phyloP scores from a whole-genome alignment of 2,113 vertebrate species.

The Cygnus atratus region DNA sequence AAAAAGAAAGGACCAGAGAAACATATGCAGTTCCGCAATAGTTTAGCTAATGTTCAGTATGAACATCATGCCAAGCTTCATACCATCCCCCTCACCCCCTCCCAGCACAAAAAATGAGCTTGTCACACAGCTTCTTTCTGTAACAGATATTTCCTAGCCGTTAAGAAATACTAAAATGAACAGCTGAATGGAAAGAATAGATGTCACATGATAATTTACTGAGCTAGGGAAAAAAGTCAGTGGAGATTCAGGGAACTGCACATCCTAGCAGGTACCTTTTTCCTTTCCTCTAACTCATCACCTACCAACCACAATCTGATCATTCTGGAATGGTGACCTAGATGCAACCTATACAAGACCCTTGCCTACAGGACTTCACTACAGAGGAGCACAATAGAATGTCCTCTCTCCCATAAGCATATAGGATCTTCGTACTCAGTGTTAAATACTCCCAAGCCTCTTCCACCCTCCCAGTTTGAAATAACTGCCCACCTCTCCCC shows the following conservation, averaged over 20 bases:
- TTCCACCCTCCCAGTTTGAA: background rate
- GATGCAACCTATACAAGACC: background rate
- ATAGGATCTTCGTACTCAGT: background rate
- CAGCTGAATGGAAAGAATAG: background rate
- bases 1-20: background rate
- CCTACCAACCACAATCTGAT: background rate
- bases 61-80: background rate
- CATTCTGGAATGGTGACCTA: background rate
- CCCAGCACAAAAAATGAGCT: background rate
- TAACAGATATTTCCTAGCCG: slow-evolving; percentile 29
- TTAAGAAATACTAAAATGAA: slow-evolving; percentile 29
- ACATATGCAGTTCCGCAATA: background rate
- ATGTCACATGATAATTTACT: background rate
- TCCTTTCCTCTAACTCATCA: background rate
- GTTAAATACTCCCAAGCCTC: background rate
- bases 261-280: background rate
- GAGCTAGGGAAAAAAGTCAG: background rate
- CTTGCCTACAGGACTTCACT: background rate
- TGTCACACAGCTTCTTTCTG: background rate
- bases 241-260: background rate
- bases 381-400: background rate
- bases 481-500: background rate
- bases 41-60: background rate
- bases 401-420: background rate
- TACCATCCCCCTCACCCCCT: background rate